These are phyloP conservation scores for Catocala sponsa DNA, from an alignment of 2,888 invertebrate genomes.

Conservation along the genomic window DNA sequence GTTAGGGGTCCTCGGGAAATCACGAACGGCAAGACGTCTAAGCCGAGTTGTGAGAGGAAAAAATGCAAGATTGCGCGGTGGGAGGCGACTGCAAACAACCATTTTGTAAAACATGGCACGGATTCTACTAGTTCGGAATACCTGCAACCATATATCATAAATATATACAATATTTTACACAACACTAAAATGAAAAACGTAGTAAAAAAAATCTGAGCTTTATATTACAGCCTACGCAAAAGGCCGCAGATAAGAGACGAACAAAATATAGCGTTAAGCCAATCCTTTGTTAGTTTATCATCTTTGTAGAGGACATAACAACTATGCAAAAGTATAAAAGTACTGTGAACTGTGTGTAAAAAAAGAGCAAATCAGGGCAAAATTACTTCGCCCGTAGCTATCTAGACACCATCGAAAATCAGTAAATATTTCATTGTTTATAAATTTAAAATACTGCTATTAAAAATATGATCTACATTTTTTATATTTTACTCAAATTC, in stretches of 20 bases:
- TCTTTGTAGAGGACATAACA: constrained; percentile 17
- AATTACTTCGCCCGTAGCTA: not conserved
- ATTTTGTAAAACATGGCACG: constrained; percentile 19
- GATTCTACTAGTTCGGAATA: constrained; percentile 13
- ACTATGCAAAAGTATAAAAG: constrained; percentile 1
- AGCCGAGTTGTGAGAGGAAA: constrained; percentile 43
- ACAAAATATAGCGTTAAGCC: constrained; percentile 22
- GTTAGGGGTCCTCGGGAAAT: constrained; percentile 75
- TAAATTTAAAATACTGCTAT: too few relatives aligned
- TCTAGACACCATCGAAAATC: not conserved
- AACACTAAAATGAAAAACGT: constrained; percentile 9
- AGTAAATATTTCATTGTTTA: not conserved
- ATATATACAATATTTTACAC: not conserved
- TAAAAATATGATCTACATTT: too few relatives aligned
- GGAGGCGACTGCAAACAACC: constrained; percentile 28
- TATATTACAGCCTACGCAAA: constrained; percentile 15
- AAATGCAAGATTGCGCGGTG: constrained; percentile 35
- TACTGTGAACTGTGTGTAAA: constrained; percentile 5
- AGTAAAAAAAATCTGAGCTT: constrained; percentile 2
- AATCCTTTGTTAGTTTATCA: constrained; percentile 29
- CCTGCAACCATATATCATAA: not conserved
- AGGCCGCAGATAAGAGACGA: constrained; percentile 17
- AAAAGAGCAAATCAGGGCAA: not conserved
- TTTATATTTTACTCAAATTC: too few relatives aligned
- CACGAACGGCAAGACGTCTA: constrained; percentile 60